Evolutionary conservation across 2,113 vertebrate genomes (phyloP).

Genomic region (Lycocorax pyrrhopterus): DNA sequence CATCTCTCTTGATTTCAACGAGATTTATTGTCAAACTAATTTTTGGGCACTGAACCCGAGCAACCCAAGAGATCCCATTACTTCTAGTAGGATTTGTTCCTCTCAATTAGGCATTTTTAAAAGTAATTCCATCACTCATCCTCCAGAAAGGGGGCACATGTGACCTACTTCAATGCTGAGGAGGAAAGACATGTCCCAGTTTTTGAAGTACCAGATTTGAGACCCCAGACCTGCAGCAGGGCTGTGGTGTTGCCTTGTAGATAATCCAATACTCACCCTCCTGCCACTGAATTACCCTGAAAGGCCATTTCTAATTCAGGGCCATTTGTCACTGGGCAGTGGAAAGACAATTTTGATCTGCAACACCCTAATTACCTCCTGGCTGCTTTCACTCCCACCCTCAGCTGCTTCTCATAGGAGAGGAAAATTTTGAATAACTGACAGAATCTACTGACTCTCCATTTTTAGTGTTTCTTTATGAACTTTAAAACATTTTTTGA

Average conservation of each 20-base stretch:
- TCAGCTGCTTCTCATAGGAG: neutral
- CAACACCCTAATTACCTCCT: neutral
- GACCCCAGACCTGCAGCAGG: neutral
- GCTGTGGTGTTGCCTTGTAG: neutral
- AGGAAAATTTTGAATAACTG: neutral
- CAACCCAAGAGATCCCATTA: neutral
- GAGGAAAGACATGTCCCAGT: neutral
- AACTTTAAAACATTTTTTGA: neutral
- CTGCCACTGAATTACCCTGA: neutral
- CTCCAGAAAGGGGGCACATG: neutral
- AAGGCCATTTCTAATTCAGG: neutral
- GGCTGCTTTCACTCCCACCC: neutral
- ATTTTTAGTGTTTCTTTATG: neutral
- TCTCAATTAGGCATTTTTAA: neutral
- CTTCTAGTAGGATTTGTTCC: neutral
- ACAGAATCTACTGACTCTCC: neutral
- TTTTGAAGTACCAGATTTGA: neutral
- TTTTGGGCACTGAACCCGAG: neutral
- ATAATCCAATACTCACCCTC: neutral
- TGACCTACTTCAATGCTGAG: neutral
- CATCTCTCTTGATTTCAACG: neutral
- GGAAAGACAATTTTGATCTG: neutral
- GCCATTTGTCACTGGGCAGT: neutral
- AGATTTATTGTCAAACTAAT: neutral
- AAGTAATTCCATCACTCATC: neutral